Conservation (phyloP, 2,797 vertebrate species). For the Silurus aristotelis region DNA sequence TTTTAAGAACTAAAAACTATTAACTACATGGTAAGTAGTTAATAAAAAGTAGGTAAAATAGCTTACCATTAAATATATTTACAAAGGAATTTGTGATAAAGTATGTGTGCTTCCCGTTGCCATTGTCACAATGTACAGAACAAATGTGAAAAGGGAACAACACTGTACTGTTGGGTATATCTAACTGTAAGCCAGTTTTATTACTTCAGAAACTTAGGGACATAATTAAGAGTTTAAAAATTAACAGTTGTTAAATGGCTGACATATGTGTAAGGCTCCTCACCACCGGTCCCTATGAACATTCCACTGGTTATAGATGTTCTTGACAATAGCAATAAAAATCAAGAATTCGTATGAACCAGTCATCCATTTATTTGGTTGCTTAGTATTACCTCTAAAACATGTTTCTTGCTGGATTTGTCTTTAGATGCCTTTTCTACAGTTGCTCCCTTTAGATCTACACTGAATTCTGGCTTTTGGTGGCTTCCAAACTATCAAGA, state of each 20-base stretch:
- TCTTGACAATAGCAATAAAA: not conserved
- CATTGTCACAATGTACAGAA: not conserved
- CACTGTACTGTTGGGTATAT: too few species aligned
- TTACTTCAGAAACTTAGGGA: too few species aligned
- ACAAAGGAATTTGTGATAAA: not conserved
- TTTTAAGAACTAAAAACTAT: too few species aligned
- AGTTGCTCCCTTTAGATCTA: slow-evolving; percentile 86
- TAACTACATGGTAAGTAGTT: too few species aligned
- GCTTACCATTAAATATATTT: not conserved
- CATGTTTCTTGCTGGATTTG: slow-evolving; percentile 87
- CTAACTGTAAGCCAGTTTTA: too few species aligned
- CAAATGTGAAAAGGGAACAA: not conserved
- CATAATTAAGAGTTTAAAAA: too few species aligned
- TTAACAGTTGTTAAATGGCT: not conserved
- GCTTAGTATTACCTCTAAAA: slow-evolving; percentile 51
- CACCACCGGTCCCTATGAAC: not conserved
- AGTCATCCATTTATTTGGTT: not conserved
- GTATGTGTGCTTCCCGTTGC: not conserved
- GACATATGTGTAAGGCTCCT: not conserved
- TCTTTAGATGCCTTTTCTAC: slow-evolving; percentile 92
- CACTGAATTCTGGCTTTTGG: slow-evolving; percentile 92
- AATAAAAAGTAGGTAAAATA: not conserved
- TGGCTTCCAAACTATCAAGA: slow-evolving; percentile 84
- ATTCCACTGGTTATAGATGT: not conserved
- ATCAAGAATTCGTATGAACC: not conserved